Base-by-base conservation (phyloP, 2,888 invertebrate species). In the Hermodice carunculata region DNA sequence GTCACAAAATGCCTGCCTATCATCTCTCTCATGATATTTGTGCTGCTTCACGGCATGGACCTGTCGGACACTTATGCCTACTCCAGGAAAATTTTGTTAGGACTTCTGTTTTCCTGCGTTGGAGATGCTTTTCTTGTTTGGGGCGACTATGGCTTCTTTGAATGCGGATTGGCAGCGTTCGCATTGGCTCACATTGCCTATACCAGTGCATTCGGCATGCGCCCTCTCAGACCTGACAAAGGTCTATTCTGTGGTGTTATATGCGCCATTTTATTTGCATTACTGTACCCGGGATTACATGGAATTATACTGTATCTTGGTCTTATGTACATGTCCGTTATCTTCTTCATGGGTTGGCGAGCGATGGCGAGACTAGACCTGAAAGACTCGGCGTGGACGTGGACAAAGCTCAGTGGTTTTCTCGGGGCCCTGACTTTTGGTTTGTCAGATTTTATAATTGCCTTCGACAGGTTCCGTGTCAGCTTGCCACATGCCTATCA, bases 271-370 rank as follows among this genome's bases (percentile, higher is more conserved):
- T 17, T 40, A n/a, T 40, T 40, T 40, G 14, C n/a, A 17, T 40
- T 40, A 14, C 40, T 40, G 14, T 40, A 17, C 14, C 40, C 40
- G n/a, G 40, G 40, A 14, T 40, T 40, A 40, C 14, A 40, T 14
- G 40, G 40, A 17, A 40, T n/a, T 17, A 40, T 40, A n/a, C 40
- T 40, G n/a, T n/a, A 14, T 40, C 14, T 40, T 17, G 40, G 40
- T 17, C 14, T 40, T 17, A 84, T 91, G 57, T 96, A 96, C 86
- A 89, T 90, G 48, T 79, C 89, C 57, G 87, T 95, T 52, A 88
- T 96, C 69, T 89, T 90, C 66, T 90, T 91, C 11, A 95, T 93
- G 93, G 89, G 91, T 57, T 95, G 94, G 94, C 89, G 95, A 69
- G 92, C 92, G 0, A 87, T 91, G 62, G 92, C 93, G 0, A 87